Conservation (phyloP, 2,888 invertebrate genomes). For the Eilema griseolum region DNA sequence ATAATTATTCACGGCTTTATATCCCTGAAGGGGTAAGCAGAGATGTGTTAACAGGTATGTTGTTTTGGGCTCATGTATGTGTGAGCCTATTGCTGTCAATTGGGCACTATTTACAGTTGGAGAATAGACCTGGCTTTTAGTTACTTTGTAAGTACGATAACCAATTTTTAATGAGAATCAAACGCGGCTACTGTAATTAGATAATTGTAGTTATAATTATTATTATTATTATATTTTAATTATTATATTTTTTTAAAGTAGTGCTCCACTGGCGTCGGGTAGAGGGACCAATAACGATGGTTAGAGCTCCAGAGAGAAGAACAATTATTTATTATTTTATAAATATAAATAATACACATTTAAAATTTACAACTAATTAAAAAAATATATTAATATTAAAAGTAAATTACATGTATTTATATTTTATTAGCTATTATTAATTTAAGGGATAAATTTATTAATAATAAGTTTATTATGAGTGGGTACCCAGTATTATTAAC, state of each 20-base stretch:
- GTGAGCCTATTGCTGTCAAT: neutral
- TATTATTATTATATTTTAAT: neutral
- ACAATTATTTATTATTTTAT: no score
- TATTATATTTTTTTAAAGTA: no score
- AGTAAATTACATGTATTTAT: neutral
- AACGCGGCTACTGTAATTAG: neutral
- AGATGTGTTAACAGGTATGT: neutral
- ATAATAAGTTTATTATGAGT: neutral
- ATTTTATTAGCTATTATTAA: neutral
- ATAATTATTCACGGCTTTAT: neutral
- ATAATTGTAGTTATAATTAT: neutral
- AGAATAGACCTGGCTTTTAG: neutral
- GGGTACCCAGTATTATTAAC: neutral
- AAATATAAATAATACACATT: neutral
- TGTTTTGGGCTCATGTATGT: neutral
- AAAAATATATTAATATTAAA: neutral
- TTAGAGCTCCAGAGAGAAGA: no score
- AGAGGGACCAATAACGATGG: no score
- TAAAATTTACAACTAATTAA: neutral
- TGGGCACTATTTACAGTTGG: neutral
- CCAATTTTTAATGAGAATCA: neutral
- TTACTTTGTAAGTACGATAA: neutral
- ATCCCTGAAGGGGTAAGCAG: neutral
- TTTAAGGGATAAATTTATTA: neutral
- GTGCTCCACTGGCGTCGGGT: no score